Evolutionary conservation across 2,797 vertebrate genomes (phyloP).

Genomic region (Antrozous pallidus): DNA sequence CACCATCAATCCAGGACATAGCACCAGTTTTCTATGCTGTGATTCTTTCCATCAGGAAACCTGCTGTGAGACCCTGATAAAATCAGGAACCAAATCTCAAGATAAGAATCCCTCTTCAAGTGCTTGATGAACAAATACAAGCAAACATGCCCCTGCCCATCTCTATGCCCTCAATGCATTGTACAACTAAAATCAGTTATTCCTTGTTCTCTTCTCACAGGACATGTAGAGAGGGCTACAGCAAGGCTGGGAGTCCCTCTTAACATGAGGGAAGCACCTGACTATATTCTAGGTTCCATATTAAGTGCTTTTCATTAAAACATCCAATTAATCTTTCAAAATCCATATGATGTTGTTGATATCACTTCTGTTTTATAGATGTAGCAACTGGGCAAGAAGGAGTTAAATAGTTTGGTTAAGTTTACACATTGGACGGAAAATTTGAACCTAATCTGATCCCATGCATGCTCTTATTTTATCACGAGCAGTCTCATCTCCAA

Average conservation of each 20-base stretch:
- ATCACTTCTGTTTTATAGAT: not conserved
- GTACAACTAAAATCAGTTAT: not conserved
- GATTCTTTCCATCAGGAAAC: not conserved
- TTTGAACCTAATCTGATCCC: not conserved
- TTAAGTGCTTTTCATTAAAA: not conserved
- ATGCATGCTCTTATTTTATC: not conserved
- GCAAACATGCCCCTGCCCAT: not conserved
- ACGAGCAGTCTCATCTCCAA: not conserved
- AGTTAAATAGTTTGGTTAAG: not conserved
- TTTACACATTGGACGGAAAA: not conserved
- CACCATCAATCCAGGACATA: not conserved
- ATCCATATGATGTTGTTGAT: not conserved
- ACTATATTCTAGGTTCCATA: not conserved
- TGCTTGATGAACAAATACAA: not conserved
- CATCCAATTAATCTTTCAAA: not conserved
- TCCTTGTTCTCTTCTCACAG: not conserved
- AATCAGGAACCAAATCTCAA: conserved; percentile 38
- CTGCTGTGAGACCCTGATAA: not conserved
- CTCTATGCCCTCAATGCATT: rapidly evolving
- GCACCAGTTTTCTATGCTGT: not conserved
- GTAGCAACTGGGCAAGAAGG: not conserved
- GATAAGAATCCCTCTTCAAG: not conserved
- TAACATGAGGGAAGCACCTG: not conserved
- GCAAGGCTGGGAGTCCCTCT: not conserved
- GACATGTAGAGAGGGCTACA: rapidly evolving